These are phyloP conservation scores for Channa argus DNA, from an alignment of 2,113 vertebrate species.

Conservation along the genomic window DNA sequence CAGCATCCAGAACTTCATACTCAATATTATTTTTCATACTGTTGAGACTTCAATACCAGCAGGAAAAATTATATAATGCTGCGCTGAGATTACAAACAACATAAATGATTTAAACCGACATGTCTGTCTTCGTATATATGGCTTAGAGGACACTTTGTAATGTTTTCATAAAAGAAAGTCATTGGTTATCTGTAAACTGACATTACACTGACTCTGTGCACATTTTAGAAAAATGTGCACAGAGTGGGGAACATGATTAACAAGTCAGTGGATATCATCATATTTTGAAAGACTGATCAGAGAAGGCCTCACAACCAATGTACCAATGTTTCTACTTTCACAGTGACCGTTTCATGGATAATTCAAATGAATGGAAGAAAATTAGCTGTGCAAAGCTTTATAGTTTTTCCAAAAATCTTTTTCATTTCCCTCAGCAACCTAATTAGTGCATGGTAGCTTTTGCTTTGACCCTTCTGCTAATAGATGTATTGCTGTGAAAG, in stretches of 20 bases:
- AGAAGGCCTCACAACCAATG: neutral
- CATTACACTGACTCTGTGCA: conserved; percentile 6
- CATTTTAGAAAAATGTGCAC: neutral
- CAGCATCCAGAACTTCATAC: conserved; percentile 21
- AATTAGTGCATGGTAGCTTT: neutral
- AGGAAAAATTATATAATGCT: neutral
- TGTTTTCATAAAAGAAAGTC: neutral
- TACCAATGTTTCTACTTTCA: no score
- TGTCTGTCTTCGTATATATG: conserved; percentile 39
- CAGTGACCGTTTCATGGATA: neutral
- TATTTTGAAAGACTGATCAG: neutral
- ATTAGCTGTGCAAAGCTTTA: neutral
- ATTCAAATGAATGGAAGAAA: neutral
- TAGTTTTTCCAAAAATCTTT: neutral
- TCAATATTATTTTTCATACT: neutral
- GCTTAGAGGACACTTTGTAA: conserved; percentile 26
- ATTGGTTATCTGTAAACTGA: no score
- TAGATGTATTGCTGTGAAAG: neutral
- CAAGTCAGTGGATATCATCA: neutral
- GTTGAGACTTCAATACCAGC: neutral
- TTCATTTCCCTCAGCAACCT: neutral
- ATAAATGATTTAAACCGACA: conserved; percentile 3
- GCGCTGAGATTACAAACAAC: conserved; percentile 4
- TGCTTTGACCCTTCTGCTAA: neutral
- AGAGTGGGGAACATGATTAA: conserved; percentile 10